Base-by-base conservation (phyloP, 2,113 vertebrate species). In the Pelecanoides urinatrix region DNA sequence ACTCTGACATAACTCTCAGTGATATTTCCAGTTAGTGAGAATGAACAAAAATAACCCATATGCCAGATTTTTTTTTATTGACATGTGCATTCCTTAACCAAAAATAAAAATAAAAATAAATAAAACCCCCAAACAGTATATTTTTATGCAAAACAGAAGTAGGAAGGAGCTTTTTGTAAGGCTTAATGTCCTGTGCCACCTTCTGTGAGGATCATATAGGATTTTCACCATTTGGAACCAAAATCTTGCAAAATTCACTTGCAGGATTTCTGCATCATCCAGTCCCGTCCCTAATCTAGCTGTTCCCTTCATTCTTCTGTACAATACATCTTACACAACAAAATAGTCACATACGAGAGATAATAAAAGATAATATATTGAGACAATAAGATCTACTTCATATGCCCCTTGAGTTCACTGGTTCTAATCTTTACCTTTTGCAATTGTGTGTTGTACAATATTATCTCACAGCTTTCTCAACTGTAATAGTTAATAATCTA, bases 11-110 rank as follows among this genome's bases (percentile, higher is more conserved):
- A 91, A n/a, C 17, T 34, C 18, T 47, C 53, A 61, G 26, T 50
- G 14, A 68, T 94, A 72, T 63, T 84, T 95, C 26, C 32, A 88
- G 29, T 44, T 95, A 75, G 89, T 36, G 30, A 75, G 52, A 92
- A 62, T 34, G 5, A 80, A 80, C 72, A 72, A 91, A 93, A 82
- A 49, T 40, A 58, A 40, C 22, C 19, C 21, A 26, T 27, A 15
- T 47, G 4, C 17, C 19, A 30, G 40, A 65, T 1, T 30, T 65
- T 72, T 36, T 75, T 90, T 82, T 23, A 34, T n/a, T 75, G 45
- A 27, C 10, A 34, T 58, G 38, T 59, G 12, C 22, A 29, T 61
- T 61, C 21, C 17, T 78, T 67, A 36, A 73, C 6, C 3, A 44
- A 86, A 89, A 76, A 62, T 17, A 26, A 47, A 40, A 65, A 66